phyloP scores from a whole-genome alignment of 2,113 vertebrate species.

The Camelus dromedarius region DNA sequence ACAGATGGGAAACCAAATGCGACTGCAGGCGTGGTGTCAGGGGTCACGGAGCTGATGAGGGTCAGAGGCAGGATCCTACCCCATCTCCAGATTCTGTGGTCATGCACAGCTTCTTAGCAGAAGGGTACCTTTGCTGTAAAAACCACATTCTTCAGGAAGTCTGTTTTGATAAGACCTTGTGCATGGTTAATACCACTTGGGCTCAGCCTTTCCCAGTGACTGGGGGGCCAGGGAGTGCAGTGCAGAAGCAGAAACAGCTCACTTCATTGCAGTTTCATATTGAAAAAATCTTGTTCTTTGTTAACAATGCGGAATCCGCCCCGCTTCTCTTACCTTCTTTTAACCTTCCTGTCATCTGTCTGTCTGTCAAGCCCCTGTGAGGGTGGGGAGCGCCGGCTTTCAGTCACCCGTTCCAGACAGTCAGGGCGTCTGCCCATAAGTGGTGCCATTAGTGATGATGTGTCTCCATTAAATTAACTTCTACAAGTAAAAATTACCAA shows the following conservation, averaged over 20 bases:
- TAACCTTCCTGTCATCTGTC: neutral
- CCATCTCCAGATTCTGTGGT: neutral
- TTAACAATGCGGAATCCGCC: neutral
- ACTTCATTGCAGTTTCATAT: neutral
- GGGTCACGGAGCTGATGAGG: neutral
- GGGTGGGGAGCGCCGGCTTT: neutral
- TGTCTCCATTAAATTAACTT: neutral
- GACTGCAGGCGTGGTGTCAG: neutral
- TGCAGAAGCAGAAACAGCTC: neutral
- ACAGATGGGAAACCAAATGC: too few species aligned
- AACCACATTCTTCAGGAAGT: neutral
- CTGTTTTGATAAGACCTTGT: neutral
- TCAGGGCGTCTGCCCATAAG: neutral
- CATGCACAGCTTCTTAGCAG: neutral
- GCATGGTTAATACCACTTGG: neutral
- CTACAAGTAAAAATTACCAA: neutral
- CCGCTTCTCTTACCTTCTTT: neutral
- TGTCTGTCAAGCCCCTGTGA: neutral
- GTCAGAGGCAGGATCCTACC: neutral
- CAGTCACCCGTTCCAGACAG: neutral
- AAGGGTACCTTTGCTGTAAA: neutral
- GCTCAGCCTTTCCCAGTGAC: neutral
- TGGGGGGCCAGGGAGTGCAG: neutral
- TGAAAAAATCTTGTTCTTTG: neutral
- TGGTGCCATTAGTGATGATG: accelerated